phyloP scores from a whole-genome alignment of 2,797 vertebrate genomes.

The Clamator glandarius region DNA sequence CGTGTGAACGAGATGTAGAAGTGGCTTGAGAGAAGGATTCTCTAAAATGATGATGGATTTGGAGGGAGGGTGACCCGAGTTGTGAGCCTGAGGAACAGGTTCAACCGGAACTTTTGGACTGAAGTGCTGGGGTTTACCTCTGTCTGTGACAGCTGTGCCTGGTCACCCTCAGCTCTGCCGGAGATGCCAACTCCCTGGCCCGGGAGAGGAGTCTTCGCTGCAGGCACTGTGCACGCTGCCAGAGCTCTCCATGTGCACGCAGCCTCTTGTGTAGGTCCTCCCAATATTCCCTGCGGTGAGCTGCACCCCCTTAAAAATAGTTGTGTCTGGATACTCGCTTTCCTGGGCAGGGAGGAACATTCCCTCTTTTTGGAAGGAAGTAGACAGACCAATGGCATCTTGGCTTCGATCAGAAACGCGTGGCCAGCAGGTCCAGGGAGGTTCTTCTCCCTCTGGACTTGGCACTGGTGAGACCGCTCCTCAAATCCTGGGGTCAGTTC shows the following conservation, averaged over 20 bases:
- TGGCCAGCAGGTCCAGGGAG: too few species aligned
- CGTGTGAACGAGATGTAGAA: background rate
- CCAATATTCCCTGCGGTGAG: background rate
- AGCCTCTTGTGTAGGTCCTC: background rate
- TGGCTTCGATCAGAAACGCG: too few species aligned
- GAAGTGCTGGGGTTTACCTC: background rate
- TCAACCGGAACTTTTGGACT: background rate
- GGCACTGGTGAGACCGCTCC: too few species aligned
- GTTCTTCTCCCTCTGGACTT: too few species aligned
- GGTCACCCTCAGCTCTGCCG: constrained; percentile 4
- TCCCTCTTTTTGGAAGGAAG: background rate
- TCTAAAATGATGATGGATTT: background rate
- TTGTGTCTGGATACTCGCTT: background rate
- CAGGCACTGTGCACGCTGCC: background rate
- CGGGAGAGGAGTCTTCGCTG: background rate
- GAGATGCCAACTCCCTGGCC: background rate
- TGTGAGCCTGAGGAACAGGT: background rate
- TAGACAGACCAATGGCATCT: too few species aligned
- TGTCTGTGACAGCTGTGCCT: background rate
- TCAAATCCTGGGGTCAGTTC: too few species aligned
- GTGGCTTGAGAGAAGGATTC: background rate
- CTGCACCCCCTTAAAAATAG: background rate
- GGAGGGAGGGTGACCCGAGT: background rate
- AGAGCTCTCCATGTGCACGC: background rate
- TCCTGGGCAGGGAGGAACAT: background rate